Percentiles rank a stretch among this genome's conserved stretches.
These are phyloP conservation scores for Amniataba percoides DNA, from an alignment of 2,797 vertebrate genomes.

Conservation along the genomic window DNA sequence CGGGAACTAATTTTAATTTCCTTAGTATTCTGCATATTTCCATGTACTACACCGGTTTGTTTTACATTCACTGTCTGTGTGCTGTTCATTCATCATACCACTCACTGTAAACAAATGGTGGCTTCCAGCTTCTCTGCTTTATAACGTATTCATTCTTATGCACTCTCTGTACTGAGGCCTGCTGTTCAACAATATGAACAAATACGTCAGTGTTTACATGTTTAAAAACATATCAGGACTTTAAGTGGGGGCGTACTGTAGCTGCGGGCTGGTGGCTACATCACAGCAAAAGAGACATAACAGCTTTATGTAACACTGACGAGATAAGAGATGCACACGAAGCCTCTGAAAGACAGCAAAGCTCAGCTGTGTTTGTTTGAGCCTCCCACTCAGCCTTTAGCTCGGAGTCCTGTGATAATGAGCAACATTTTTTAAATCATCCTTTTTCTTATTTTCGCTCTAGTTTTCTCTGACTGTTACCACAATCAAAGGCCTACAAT, in stretches of 20 bases:
- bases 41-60: conserved; percentile 36
- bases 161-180: conserved; percentile 28
- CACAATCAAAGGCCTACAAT: not conserved
- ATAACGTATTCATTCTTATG: conserved; percentile 44
- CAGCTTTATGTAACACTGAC: conserved; percentile 74
- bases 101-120: conserved; percentile 56
- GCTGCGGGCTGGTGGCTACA: conserved; percentile 64
- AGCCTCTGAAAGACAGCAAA: conserved; percentile 41
- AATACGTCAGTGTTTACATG: conserved; percentile 62
- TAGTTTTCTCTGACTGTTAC: not conserved
- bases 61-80: conserved; percentile 43
- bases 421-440: conserved; percentile 15
- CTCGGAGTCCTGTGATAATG: conserved; percentile 30
- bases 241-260: conserved; percentile 57
- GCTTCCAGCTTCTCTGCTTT: conserved; percentile 47
- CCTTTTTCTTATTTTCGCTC: not conserved
- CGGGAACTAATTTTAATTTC: conserved; percentile 18
- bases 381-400: conserved; percentile 41
- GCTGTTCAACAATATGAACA: conserved; percentile 44
- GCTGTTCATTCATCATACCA: conserved; percentile 57
- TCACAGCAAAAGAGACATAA: conserved; percentile 58
- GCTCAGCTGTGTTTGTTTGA: conserved; percentile 47
- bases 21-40: conserved; percentile 44
- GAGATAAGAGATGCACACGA: conserved; percentile 43
- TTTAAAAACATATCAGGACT: conserved; percentile 56